These are phyloP conservation scores for Leucopsar rothschildi DNA, from an alignment of 2,113 vertebrate species.

Conservation along the genomic window DNA sequence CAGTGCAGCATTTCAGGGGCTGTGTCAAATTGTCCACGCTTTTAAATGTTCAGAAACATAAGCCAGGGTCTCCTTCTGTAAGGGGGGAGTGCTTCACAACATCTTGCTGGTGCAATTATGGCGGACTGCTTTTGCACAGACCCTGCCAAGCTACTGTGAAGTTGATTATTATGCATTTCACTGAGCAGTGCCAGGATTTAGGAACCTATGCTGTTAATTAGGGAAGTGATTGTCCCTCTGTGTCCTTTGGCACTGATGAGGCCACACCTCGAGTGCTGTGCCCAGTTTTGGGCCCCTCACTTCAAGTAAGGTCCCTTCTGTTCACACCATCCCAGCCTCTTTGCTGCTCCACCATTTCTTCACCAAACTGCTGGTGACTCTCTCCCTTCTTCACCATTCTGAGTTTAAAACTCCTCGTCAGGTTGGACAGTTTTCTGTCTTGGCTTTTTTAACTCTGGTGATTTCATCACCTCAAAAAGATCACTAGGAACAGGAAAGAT, in stretches of 20 bases:
- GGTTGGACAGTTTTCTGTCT: not conserved
- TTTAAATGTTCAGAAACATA: not conserved
- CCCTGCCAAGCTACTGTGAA: not conserved
- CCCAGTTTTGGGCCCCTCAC: not conserved
- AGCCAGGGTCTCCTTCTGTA: fast-evolving
- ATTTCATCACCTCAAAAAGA: not conserved
- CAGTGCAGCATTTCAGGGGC: not conserved
- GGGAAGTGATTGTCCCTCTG: not conserved
- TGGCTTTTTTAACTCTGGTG: not conserved
- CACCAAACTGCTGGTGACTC: not conserved
- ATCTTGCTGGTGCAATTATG: not conserved
- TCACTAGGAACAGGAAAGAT: not conserved
- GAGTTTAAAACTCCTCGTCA: not conserved
- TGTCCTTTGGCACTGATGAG: not conserved
- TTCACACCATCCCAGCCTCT: not conserved
- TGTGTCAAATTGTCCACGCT: not conserved
- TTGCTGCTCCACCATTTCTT: not conserved
- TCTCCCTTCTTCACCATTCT: not conserved
- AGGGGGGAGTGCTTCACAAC: not conserved
- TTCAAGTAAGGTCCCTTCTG: not conserved
- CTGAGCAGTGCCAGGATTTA: not conserved
- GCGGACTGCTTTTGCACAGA: not conserved
- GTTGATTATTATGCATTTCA: not conserved
- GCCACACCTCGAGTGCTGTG: not conserved
- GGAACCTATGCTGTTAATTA: not conserved